A percentile compares a stretch with the other conserved stretches of the same genome.
Conservation (phyloP, 2,888 invertebrate genomes). For the Apotomis capreana region DNA sequence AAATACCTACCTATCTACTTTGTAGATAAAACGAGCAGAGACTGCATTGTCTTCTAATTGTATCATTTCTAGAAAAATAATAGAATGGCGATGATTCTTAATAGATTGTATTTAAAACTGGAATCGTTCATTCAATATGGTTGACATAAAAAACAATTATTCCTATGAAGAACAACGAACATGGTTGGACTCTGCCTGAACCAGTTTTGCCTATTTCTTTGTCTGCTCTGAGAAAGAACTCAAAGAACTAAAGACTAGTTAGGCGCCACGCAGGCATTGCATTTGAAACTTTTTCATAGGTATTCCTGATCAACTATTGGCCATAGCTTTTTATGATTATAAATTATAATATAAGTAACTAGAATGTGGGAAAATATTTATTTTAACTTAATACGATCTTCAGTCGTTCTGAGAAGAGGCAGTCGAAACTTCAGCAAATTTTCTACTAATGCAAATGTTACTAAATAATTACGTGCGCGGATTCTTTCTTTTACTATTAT, state of each 20-base stretch:
- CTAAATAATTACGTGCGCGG: too few species aligned
- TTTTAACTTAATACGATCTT: too few species aligned
- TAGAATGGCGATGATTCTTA: not conserved
- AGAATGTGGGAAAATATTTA: too few species aligned
- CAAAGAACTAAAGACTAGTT: not conserved
- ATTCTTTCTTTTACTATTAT: too few species aligned
- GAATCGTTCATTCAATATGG: constrained; percentile 1
- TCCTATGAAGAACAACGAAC: not conserved
- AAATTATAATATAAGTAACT: too few species aligned
- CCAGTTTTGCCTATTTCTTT: not conserved
- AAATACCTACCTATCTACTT: too few species aligned
- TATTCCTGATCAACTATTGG: too few species aligned
- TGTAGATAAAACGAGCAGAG: not conserved
- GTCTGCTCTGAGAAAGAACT: not conserved
- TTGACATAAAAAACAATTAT: constrained; percentile 2
- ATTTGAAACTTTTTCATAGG: too few species aligned
- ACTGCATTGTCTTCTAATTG: constrained; percentile 11
- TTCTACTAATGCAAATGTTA: too few species aligned
- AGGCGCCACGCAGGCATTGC: not conserved
- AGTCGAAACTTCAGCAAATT: too few species aligned
- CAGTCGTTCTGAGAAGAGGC: too few species aligned
- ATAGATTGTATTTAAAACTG: constrained; percentile 15
- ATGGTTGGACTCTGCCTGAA: not conserved
- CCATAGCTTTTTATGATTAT: too few species aligned
- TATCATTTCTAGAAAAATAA: constrained; percentile 5